Conservation (phyloP, 1,140 invertebrate species). For the Himalopsyche phryganea region DNA sequence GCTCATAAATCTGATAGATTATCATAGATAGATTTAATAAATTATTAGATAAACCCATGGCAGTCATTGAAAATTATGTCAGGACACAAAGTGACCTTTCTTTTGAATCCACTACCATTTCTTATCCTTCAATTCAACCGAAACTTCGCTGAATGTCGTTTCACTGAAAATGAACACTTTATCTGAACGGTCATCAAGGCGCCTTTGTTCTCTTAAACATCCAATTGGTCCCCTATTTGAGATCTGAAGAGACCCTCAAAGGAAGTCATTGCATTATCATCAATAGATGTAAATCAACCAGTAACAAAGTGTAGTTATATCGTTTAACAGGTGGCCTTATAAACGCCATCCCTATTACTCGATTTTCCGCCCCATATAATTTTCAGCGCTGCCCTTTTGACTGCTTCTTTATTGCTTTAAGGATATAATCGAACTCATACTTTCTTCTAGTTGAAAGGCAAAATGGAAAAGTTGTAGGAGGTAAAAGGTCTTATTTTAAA, state of each 20-base stretch:
- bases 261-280: not conserved
- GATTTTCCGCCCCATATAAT: constrained; percentile 31
- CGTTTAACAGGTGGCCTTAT: constrained; percentile 28
- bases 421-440: constrained; percentile 32
- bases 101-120: too few species aligned
- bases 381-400: constrained; percentile 18
- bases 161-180: too few species aligned
- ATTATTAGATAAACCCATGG: too few species aligned
- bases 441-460: constrained; percentile 15
- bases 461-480: constrained; percentile 11
- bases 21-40: too few species aligned
- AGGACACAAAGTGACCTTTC: too few species aligned
- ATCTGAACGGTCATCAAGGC: too few species aligned
- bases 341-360: constrained; percentile 25
- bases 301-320: constrained; percentile 14
- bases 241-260: not conserved
- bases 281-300: constrained; percentile 16
- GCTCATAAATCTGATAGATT: too few species aligned
- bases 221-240: too few species aligned
- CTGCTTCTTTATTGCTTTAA: constrained; percentile 22
- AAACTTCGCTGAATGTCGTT: too few species aligned
- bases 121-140: too few species aligned
- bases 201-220: too few species aligned
- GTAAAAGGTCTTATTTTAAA: constrained; percentile 1
- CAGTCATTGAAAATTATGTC: not conserved